Evolutionary conservation across 2,888 invertebrate species (phyloP), one percentile per base, ranked within the genome.

Genomic region (Ashinkailepas kermadecensis): DNA sequence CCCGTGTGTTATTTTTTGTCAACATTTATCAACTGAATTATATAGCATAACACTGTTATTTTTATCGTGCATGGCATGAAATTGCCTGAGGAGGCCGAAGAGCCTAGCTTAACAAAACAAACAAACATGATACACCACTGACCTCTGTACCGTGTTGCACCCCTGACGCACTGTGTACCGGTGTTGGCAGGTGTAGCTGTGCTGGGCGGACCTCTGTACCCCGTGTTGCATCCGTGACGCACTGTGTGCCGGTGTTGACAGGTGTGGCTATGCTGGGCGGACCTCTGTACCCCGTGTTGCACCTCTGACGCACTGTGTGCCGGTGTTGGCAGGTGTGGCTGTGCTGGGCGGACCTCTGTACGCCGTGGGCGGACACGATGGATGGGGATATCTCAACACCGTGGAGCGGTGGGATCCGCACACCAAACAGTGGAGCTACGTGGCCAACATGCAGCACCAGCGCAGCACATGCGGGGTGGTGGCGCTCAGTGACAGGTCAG

Each of bases 281-380:
- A 18, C 39, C 15, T 18, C 62, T 62, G 62, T 62, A 62, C 62
- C 39, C 4, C 39, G 39, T 39, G 39, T 39, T 39, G 39, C 59
- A 59, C 59, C 59, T 15, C 59, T 59, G 59, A 59, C 59, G 11
- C 59, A 7, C 15, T 59, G 59, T 59, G 59, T 59, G 59, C 39
- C 39, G 39, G 39, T 59, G 59, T 15, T 59, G 59, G 39, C 39
- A 83, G 88, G 89, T 83, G 89, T 89, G 62, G 90, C 95, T 80
- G 92, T 93, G 56, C 91, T 92, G 82, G 91, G 91, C 85, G 93
- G 94, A 0, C 95, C 96, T 0, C 90, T 97, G 82, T 97, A 97
- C 88, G 97, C 96, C 0, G 95, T 97, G 7, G 97, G 97, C 1
- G 97, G 97, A 0, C 97, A 97, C 87, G 97, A 97, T 87, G 97